Conservation (phyloP, 2,888 invertebrate species). For the Cataglyphis albicans region DNA sequence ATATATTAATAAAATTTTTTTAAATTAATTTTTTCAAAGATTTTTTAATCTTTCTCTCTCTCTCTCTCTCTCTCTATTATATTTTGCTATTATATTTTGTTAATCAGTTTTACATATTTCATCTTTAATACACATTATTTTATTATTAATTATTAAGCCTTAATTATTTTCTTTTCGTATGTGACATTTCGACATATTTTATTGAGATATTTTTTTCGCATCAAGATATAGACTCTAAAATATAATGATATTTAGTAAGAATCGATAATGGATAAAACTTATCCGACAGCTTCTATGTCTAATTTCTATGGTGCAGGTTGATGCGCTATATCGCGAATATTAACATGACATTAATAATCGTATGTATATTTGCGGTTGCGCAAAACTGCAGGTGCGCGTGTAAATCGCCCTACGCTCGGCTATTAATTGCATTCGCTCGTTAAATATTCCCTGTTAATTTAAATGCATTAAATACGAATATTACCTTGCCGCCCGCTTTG, state of each 20-base stretch:
- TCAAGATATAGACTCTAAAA: not conserved
- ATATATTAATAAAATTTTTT: no score
- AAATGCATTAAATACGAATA: conserved; percentile 54
- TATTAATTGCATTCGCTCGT: conserved; percentile 55
- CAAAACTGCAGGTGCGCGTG: conserved; percentile 7
- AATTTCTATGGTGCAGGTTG: not conserved
- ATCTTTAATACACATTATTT: not conserved
- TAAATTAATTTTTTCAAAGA: no score
- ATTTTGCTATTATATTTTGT: not conserved
- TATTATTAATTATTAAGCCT: not conserved
- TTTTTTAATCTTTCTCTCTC: no score
- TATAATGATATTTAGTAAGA: not conserved
- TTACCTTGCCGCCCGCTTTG: conserved; percentile 43
- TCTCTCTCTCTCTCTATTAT: no score
- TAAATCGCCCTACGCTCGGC: conserved; percentile 33
- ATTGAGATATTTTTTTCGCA: not conserved
- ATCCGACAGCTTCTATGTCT: not conserved
- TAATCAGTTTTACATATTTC: not conserved
- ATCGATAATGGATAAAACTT: not conserved
- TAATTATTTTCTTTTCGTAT: not conserved
- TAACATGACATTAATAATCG: conserved; percentile 46
- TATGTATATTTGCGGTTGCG: conserved; percentile 45
- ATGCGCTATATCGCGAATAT: conserved; percentile 33
- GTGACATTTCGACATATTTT: not conserved
- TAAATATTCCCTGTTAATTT: conserved; percentile 56